These are phyloP conservation scores for Gobionotothen gibberifrons DNA, from an alignment of 2,797 vertebrate genomes.

Conservation along the genomic window DNA sequence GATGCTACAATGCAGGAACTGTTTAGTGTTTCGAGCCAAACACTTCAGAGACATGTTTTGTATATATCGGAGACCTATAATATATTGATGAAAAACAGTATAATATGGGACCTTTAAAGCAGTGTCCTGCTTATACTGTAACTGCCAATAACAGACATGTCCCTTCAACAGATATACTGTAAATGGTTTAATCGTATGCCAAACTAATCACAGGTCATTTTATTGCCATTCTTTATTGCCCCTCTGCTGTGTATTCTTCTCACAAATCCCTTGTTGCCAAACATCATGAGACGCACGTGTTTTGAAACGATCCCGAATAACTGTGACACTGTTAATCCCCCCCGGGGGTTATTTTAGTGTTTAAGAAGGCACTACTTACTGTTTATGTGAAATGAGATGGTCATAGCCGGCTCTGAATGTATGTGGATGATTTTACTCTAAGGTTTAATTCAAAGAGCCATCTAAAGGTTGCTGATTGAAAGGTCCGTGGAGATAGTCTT, in stretches of 20 bases:
- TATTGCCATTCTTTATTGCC: conserved; percentile 44
- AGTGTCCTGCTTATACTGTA: conserved; percentile 18
- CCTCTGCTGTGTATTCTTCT: conserved; percentile 54
- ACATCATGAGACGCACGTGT: conserved; percentile 53
- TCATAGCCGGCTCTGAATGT: conserved; percentile 34
- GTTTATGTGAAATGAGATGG: conserved; percentile 39
- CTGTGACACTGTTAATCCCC: conserved; percentile 45
- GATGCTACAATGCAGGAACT: no score
- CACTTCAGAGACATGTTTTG: no score
- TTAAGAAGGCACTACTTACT: conserved; percentile 31
- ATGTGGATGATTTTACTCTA: conserved; percentile 32
- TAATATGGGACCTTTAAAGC: background rate
- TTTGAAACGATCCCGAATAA: conserved; percentile 32
- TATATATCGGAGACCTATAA: no score
- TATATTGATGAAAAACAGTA: no score
- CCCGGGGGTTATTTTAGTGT: conserved; percentile 27
- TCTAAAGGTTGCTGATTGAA: conserved; percentile 66
- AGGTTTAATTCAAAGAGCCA: conserved; percentile 55
- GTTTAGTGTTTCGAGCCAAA: no score
- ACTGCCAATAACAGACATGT: conserved; percentile 28
- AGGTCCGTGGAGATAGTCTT: conserved; percentile 59
- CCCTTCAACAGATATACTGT: conserved; percentile 33
- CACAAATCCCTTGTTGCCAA: conserved; percentile 47
- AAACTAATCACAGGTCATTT: conserved; percentile 49
- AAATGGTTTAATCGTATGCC: conserved; percentile 43